Evolutionary conservation across 1,140 invertebrate genomes (phyloP).

Genomic region (Choristoneura fumiferana): DNA sequence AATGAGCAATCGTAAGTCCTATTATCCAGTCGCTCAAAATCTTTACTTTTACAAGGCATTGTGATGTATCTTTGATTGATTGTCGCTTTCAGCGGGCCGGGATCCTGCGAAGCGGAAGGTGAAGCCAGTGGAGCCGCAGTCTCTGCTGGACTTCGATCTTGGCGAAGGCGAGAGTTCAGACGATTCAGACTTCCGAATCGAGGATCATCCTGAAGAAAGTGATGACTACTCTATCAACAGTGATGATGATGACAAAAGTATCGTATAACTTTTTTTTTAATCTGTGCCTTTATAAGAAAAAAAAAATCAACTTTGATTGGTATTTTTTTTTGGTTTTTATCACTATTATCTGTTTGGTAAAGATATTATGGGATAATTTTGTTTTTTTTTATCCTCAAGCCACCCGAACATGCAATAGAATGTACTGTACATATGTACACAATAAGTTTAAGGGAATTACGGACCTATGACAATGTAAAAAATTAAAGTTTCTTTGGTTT

Average conservation of each 20-base stretch:
- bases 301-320: not conserved
- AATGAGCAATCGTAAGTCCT: slow-evolving; percentile 54
- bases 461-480: no score
- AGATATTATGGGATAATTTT: no score
- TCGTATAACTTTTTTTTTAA: not conserved
- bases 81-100: slow-evolving; percentile 83
- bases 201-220: slow-evolving; percentile 89
- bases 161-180: slow-evolving; percentile 96
- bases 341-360: no score
- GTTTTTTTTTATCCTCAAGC: no score
- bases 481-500: no score
- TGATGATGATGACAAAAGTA: slow-evolving; percentile 78
- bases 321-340: no score
- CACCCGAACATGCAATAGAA: no score
- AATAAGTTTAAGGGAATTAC: no score
- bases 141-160: slow-evolving; percentile 90
- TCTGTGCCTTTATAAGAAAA: not conserved
- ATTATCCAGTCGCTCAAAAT: no score
- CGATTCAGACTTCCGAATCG: slow-evolving; percentile 96
- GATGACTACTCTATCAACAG: slow-evolving; percentile 82
- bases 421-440: no score
- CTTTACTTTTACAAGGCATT: not conserved
- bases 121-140: slow-evolving; percentile 88
- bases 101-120: slow-evolving; percentile 92
- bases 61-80: slow-evolving; percentile 13